These are phyloP conservation scores for Corythornis cristatus DNA, from an alignment of 2,113 vertebrate genomes.

Conservation along the genomic window DNA sequence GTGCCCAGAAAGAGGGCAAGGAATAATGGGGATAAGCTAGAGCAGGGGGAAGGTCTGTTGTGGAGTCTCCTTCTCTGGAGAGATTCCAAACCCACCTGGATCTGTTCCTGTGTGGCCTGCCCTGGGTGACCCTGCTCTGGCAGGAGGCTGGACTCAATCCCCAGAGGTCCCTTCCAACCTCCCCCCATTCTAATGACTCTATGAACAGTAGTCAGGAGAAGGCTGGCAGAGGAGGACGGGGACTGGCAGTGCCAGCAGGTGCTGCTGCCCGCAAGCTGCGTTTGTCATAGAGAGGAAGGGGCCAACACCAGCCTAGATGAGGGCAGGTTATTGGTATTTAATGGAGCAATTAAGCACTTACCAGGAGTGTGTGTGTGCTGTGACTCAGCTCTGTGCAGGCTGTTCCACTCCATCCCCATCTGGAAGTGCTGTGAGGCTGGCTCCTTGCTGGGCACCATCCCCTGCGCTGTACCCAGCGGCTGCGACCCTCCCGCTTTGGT, in stretches of 20 bases:
- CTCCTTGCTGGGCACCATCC: not conserved
- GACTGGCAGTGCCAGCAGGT: not conserved
- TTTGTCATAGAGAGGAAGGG: not conserved
- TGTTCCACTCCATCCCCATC: not conserved
- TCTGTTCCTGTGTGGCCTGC: no score
- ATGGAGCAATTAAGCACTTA: not conserved
- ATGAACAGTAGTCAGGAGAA: not conserved
- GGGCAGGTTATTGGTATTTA: not conserved
- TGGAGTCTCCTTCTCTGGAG: no score
- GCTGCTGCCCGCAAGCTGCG: not conserved
- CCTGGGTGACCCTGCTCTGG: no score
- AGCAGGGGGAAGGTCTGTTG: no score
- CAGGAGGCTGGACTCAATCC: no score
- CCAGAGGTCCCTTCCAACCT: no score
- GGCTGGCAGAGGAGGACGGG: not conserved
- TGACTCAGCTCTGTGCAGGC: not conserved
- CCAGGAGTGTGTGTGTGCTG: not conserved
- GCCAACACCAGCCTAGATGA: not conserved
- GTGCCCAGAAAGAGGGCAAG: no score
- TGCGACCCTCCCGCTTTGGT: not conserved
- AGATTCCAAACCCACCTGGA: no score
- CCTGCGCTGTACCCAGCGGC: rapidly evolving
- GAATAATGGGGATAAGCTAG: no score
- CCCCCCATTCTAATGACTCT: no score
- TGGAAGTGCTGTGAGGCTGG: not conserved